Evolutionary conservation across 2,888 invertebrate species (phyloP).

Genomic region (Pterostichus madidus): DNA sequence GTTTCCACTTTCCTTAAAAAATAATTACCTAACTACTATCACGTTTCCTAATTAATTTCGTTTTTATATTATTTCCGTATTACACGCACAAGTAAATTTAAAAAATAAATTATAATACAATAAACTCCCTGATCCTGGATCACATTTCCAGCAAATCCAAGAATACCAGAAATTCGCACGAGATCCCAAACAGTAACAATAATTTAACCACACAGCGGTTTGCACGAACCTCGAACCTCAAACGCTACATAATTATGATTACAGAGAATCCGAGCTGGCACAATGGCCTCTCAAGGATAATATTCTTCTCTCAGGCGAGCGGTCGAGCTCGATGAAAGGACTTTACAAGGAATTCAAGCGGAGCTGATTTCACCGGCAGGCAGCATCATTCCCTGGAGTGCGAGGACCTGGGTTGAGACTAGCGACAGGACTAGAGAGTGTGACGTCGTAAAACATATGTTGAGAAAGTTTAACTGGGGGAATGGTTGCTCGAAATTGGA

Average conservation of each 20-base stretch:
- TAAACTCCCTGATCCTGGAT: too few species aligned
- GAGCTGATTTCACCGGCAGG: constrained; percentile 19
- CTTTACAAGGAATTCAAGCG: not conserved
- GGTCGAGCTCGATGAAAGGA: constrained; percentile 15
- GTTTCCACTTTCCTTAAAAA: too few species aligned
- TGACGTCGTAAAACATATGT: too few species aligned
- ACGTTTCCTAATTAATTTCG: too few species aligned
- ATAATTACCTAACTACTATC: too few species aligned
- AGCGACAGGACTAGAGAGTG: too few species aligned
- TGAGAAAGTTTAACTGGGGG: too few species aligned
- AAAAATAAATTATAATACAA: too few species aligned
- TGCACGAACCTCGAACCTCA: not conserved
- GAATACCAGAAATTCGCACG: constrained; percentile 9
- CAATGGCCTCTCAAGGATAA: constrained; percentile 59
- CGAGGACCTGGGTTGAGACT: not conserved
- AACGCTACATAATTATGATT: constrained; percentile 56
- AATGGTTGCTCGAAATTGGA: too few species aligned
- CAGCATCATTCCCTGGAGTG: not conserved
- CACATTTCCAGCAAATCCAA: not conserved
- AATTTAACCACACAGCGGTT: constrained; percentile 7
- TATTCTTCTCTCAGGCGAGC: constrained; percentile 51
- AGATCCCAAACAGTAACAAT: constrained; percentile 13
- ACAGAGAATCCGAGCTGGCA: constrained; percentile 40
- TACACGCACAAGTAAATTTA: too few species aligned
- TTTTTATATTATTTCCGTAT: too few species aligned